phyloP scores from a whole-genome alignment of 2,113 vertebrate genomes.

The Cricetomys ansorgei region DNA sequence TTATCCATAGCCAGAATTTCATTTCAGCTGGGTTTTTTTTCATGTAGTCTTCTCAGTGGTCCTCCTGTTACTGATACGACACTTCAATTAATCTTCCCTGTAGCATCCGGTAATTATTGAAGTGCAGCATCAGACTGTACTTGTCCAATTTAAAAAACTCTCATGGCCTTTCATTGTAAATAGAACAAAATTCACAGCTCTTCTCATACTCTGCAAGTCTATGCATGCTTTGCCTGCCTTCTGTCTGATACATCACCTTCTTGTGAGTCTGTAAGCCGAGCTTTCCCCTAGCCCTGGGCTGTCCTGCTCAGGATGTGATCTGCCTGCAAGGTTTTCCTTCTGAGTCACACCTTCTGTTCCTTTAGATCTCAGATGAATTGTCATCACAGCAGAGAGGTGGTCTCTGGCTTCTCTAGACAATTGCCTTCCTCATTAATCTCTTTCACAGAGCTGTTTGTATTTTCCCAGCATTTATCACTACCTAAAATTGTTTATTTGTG shows the following conservation, averaged over 20 bases:
- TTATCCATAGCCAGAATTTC: background rate
- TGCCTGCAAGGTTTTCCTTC: background rate
- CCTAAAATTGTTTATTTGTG: conserved; percentile 11
- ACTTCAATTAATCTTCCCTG: background rate
- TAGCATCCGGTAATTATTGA: background rate
- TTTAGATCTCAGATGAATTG: conserved; percentile 33
- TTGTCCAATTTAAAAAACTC: background rate
- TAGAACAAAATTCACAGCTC: background rate
- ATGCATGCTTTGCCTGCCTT: background rate
- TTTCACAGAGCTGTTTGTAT: background rate
- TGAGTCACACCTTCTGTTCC: background rate
- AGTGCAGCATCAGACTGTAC: background rate
- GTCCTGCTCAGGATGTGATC: background rate
- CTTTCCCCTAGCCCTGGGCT: background rate
- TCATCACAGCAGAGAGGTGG: background rate
- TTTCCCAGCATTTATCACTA: background rate
- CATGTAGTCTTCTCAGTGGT: background rate
- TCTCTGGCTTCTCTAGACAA: background rate
- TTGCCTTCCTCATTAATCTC: background rate
- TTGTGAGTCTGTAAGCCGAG: background rate
- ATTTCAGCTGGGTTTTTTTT: conserved; percentile 41
- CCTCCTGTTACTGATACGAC: background rate
- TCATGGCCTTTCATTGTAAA: background rate
- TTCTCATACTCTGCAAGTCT: background rate
- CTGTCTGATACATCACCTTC: background rate